Evolutionary conservation across 2,797 vertebrate genomes (phyloP), one percentile per base, ranked within the genome.

Genomic region (Podarcis siculus): DNA sequence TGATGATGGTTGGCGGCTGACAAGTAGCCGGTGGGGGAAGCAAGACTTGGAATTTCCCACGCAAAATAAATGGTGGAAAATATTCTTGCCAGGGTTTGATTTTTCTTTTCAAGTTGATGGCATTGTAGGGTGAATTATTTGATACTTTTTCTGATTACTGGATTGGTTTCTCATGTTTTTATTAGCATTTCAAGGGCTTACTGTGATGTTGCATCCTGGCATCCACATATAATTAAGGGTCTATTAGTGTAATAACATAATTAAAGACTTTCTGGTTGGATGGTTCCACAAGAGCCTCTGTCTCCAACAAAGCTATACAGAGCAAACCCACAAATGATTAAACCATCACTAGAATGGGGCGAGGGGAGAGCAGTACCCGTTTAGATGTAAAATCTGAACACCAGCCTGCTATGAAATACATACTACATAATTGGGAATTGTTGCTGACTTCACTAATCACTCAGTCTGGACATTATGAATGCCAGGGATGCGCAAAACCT

Each of bases 111-210:
- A 92, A 94, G 82, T 75, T 76, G 88, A 90, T 85, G 80, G 72
- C 85, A 85, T 89, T 86, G 55, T 79, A 86, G 87, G 91, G 90
- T 95, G 90, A 94, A 95, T 95, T 93, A 91, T 84, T 91, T 4
- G 0, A 93, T 94, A 88, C 90, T 93, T 91, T 55, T 92, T 87
- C 89, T 94, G 94, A 95, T 95, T 94, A 93, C 87, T 55, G 49
- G 89, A 88, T 91, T 90, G 90, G 87, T 93, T 92, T 91, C 15
- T 49, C 79, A 75, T 77, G 89, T 55, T 93, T 94, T 90, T 93
- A 66, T 87, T 94, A 93, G 82, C 37, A 67, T 81, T 91, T 94
- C 95, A 96, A 95, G 93, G 94, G 93, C 94, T 95, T 93, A 92
- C 87, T 87, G 49, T 86, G 80, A 79, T 89, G 91, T 86, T 89